These are phyloP conservation scores for Mesoligia furuncula DNA, from an alignment of 2,888 invertebrate species.

Conservation along the genomic window DNA sequence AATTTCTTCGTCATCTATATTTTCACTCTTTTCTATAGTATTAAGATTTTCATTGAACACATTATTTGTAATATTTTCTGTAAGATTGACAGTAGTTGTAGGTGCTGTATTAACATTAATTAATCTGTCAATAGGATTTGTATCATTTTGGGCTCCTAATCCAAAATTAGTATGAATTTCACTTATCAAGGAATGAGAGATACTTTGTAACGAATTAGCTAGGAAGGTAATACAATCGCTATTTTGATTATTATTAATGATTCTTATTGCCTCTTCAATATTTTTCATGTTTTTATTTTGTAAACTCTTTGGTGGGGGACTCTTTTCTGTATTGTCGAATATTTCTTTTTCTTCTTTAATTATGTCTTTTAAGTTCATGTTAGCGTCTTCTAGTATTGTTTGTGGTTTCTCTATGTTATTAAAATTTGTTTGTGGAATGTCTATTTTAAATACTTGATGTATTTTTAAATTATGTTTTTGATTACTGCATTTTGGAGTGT, in stretches of 20 bases:
- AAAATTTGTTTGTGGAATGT: conserved; percentile 16
- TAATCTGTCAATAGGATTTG: background rate
- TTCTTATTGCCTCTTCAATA: conserved; percentile 61
- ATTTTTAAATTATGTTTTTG: conserved; percentile 23
- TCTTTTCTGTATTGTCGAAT: background rate
- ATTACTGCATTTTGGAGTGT: background rate
- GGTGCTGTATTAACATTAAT: background rate
- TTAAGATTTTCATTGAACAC: too few relatives aligned
- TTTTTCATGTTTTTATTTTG: conserved; percentile 44
- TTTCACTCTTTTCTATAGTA: background rate
- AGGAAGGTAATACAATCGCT: conserved; percentile 26
- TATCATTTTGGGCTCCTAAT: background rate
- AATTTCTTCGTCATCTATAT: background rate
- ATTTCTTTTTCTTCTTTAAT: background rate
- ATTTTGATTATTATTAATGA: conserved; percentile 60
- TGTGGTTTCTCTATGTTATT: background rate
- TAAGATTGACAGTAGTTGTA: background rate
- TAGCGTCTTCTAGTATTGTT: background rate
- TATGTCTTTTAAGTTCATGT: background rate
- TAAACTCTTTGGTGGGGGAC: background rate
- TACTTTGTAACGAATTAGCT: conserved; percentile 34
- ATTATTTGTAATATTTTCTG: background rate
- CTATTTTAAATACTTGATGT: conserved; percentile 33
- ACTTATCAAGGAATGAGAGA: conserved; percentile 16
- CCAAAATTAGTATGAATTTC: background rate